Percentiles rank a stretch among this genome's conserved stretches.
These are phyloP conservation scores for Melanitta fusca DNA, from an alignment of 2,797 vertebrate genomes.

Conservation along the genomic window DNA sequence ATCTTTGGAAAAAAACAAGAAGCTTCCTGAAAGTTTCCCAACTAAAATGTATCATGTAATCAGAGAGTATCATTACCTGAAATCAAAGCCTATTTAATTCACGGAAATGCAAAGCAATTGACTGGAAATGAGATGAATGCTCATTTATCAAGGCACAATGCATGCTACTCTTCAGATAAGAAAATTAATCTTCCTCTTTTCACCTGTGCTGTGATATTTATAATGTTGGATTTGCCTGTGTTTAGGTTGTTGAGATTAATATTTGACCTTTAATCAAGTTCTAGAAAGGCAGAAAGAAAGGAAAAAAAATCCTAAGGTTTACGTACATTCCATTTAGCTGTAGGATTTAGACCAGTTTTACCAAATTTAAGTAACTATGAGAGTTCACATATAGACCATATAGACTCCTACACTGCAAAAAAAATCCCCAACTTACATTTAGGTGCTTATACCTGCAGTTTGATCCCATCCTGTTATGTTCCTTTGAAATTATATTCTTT, in stretches of 20 bases:
- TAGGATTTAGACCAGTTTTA: background rate
- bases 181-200: background rate
- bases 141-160: background rate
- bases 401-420: background rate
- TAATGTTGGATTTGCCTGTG: background rate
- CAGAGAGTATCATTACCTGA: background rate
- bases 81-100: constrained; percentile 43
- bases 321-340: background rate
- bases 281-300: background rate
- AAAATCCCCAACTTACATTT: background rate
- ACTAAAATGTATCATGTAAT: background rate
- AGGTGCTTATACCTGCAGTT: background rate
- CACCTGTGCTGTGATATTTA: background rate
- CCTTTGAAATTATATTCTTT: background rate
- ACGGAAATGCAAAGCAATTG: constrained; percentile 22
- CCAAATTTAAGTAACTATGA: background rate
- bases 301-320: background rate
- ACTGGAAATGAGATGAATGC: constrained; percentile 40
- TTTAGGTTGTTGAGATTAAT: background rate
- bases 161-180: background rate
- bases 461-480: background rate
- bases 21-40: constrained; percentile 14
- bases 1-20: background rate
- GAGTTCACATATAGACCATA: background rate
- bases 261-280: background rate